phyloP scores from a whole-genome alignment of 2,888 invertebrate genomes.

The Stomorhina lunata region DNA sequence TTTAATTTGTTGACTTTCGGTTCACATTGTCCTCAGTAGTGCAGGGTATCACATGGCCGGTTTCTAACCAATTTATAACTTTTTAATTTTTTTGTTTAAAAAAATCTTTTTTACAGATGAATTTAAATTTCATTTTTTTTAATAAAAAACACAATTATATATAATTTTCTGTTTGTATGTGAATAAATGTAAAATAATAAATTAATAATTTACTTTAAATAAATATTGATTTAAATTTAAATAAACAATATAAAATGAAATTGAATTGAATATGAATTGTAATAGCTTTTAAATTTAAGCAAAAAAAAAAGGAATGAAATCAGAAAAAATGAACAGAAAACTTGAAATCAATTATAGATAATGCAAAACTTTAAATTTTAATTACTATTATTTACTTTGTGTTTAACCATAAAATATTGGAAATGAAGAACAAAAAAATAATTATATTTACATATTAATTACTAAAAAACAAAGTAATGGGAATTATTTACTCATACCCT shows the following conservation, averaged over 20 bases:
- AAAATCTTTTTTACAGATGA: no score
- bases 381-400: constrained; percentile 58
- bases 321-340: background rate
- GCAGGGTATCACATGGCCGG: no score
- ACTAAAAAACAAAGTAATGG: constrained; percentile 30
- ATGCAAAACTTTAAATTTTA: constrained; percentile 55
- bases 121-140: background rate
- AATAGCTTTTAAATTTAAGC: constrained; percentile 2
- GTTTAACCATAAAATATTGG: constrained; percentile 34
- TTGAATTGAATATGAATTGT: constrained; percentile 30
- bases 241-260: constrained; percentile 44
- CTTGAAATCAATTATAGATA: constrained; percentile 41
- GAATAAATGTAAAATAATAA: background rate
- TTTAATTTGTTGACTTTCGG: no score
- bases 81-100: no score
- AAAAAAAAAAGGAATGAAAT: background rate
- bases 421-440: constrained; percentile 24
- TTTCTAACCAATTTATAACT: no score
- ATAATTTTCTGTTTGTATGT: background rate
- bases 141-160: background rate
- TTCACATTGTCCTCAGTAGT: no score
- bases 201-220: constrained; percentile 41
- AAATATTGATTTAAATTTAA: constrained; percentile 51
- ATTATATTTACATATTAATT: constrained; percentile 47
- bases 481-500: background rate